Evolutionary conservation across 1,140 invertebrate species (phyloP).

Genomic region (Drusus annulatus): DNA sequence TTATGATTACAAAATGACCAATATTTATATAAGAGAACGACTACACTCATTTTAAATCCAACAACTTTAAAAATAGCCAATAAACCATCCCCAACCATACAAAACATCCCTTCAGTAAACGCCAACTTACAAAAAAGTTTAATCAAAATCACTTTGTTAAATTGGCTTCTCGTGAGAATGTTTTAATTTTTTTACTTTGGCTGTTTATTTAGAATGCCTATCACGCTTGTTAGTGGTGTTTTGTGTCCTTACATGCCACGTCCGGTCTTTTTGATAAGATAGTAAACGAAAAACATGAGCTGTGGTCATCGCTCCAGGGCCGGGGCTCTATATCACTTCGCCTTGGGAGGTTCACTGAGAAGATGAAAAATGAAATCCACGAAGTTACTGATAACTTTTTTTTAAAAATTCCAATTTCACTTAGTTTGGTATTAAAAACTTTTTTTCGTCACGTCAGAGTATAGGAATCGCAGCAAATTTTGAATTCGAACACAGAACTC

Average conservation of each 20-base stretch:
- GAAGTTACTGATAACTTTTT: too few species aligned
- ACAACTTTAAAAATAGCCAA: conserved; percentile 17
- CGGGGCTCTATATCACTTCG: not conserved
- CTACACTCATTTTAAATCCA: not conserved
- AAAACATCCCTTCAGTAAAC: not conserved
- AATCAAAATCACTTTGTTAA: not conserved
- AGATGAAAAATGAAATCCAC: too few species aligned
- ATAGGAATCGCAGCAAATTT: too few species aligned
- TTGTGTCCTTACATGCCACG: conserved; percentile 17
- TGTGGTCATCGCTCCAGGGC: conserved; percentile 10
- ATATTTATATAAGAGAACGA: not conserved
- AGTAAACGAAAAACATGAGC: conserved; percentile 21
- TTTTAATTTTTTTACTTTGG: too few species aligned
- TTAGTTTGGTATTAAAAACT: too few species aligned
- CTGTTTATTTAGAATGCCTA: not conserved
- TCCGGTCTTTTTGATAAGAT: conserved; percentile 28
- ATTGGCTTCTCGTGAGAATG: too few species aligned
- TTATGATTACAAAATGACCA: conserved; percentile 10
- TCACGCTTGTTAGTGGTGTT: not conserved
- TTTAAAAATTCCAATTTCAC: too few species aligned
- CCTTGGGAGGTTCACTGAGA: too few species aligned
- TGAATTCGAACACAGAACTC: too few species aligned
- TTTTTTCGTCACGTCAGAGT: too few species aligned
- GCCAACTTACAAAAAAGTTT: not conserved
- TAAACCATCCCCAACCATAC: not conserved